Percentiles rank a stretch among this genome's conserved stretches.
Evolutionary conservation across 1,140 invertebrate species (phyloP).

Genomic region (Campoletis sonorensis): DNA sequence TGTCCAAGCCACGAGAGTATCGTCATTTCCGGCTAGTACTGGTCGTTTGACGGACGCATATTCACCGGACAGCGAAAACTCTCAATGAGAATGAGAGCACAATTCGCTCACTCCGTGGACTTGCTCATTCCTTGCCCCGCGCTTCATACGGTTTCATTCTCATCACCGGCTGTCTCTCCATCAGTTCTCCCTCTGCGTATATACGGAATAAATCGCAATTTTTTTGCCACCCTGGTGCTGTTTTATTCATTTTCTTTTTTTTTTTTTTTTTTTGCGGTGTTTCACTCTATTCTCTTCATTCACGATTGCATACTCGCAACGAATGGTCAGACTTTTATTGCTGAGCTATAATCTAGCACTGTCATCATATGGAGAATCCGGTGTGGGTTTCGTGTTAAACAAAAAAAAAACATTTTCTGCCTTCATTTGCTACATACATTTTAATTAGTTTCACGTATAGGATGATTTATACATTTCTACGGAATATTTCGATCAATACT

Average conservation of each 20-base stretch:
- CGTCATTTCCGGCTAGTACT: slow-evolving; percentile 33
- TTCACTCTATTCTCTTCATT: not conserved
- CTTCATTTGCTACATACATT: not conserved
- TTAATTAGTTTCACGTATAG: not conserved
- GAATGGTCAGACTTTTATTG: not conserved
- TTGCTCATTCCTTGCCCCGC: not conserved
- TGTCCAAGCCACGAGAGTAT: slow-evolving; percentile 29
- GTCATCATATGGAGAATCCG: not conserved
- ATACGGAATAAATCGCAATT: not conserved
- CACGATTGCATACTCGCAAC: not conserved
- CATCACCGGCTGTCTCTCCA: not conserved
- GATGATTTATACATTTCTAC: not conserved
- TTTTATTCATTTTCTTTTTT: too few relatives aligned
- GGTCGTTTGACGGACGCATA: slow-evolving; percentile 33
- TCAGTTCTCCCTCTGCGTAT: not conserved
- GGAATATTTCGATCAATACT: not conserved
- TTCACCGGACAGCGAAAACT: slow-evolving; percentile 13
- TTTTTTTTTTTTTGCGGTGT: not conserved
- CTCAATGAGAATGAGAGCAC: not conserved
- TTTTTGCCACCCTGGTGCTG: not conserved
- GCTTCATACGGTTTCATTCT: not conserved
- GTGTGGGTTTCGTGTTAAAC: not conserved
- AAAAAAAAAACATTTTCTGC: too few relatives aligned
- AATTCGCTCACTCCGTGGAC: not conserved
- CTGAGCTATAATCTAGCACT: not conserved